Percentiles rank a stretch among this genome's conserved stretches.
These are phyloP conservation scores for Hycleus cichorii DNA, from an alignment of 1,140 invertebrate species.

Conservation along the genomic window DNA sequence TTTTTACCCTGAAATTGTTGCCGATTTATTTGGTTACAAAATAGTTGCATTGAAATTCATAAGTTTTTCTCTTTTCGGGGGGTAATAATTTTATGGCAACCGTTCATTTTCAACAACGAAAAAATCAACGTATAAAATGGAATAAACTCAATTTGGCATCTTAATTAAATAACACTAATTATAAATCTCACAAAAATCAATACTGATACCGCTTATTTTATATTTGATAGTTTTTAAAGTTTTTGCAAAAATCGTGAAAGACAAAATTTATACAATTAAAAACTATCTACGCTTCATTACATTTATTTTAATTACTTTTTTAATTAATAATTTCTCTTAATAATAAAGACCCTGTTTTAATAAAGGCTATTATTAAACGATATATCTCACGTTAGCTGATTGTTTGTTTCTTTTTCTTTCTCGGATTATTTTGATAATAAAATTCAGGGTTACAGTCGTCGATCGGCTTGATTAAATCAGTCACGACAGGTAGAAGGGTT, in stretches of 20 bases:
- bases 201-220: slow-evolving; percentile 14
- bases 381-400: slow-evolving; percentile 30
- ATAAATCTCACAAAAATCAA: slow-evolving; percentile 28
- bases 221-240: background rate
- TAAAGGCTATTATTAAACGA: slow-evolving; percentile 34
- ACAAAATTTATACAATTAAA: slow-evolving; percentile 25
- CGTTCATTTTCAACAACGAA: background rate
- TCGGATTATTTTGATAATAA: background rate
- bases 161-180: slow-evolving; percentile 18
- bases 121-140: slow-evolving; percentile 12
- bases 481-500: slow-evolving; percentile 17
- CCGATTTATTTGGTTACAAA: slow-evolving; percentile 14
- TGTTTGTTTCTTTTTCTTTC: slow-evolving; percentile 24
- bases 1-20: slow-evolving; percentile 29
- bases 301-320: background rate
- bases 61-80: slow-evolving; percentile 9
- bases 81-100: background rate
- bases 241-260: slow-evolving; percentile 15
- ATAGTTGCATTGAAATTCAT: slow-evolving; percentile 13
- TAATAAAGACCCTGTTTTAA: slow-evolving; percentile 35
- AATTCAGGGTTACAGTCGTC: slow-evolving; percentile 25
- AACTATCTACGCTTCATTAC: slow-evolving; percentile 23
- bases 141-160: slow-evolving; percentile 17
- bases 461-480: slow-evolving; percentile 28
- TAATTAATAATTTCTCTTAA: slow-evolving; percentile 17